Evolutionary conservation across 2,113 vertebrate genomes (phyloP), one percentile per base, ranked within the genome.

Genomic region (Callipepla californica): DNA sequence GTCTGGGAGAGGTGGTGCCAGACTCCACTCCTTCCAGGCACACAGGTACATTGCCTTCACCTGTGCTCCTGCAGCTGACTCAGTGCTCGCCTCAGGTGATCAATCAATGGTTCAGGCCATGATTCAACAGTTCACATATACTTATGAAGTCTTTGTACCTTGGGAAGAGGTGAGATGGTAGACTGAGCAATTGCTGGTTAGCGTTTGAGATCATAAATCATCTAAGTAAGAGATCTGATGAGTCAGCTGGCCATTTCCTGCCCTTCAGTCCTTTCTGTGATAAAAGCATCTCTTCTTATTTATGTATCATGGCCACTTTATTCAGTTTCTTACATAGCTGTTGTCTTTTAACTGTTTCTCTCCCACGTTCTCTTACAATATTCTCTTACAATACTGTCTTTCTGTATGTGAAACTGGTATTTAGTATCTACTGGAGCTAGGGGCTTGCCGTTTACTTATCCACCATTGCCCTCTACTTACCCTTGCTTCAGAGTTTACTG

Each of bases 201-300:
- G n/a, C 26, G 45, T 74, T 90, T 70, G 76, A 63, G 68, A 67
- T 92, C 86, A 85, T 17, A 48, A 13, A 9, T 83, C 15, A 55
- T 53, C 28, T 73, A 9, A 14, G 1, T 36, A 48, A 74, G 79
- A 57, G n/a, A 72, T 55, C 47, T 80, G 62, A 53, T 72, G 77
- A 90, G 59, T 84, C 68, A 95, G 15, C n/a, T 81, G 79, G 26
- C 34, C 9, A 51, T 72, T 90, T 94, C 81, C 85, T 72, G 25
- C 55, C 62, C 72, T 85, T 59, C 34, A 3, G 7, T 51, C 18
- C 30, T 50, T 70, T 83, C 69, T 13, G 11, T 34, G 55, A 69
- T 34, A 78, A 38, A 92, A 92, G 62, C 50, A 47, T 75, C n/a
- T 85, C 55, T 80, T 32, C 22, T 90, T 86, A 32, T 89, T 40